A percentile compares a stretch with the other conserved stretches of the same genome.
These are phyloP conservation scores for Heliothis subflexa DNA, from an alignment of 1,140 invertebrate genomes.

Conservation along the genomic window DNA sequence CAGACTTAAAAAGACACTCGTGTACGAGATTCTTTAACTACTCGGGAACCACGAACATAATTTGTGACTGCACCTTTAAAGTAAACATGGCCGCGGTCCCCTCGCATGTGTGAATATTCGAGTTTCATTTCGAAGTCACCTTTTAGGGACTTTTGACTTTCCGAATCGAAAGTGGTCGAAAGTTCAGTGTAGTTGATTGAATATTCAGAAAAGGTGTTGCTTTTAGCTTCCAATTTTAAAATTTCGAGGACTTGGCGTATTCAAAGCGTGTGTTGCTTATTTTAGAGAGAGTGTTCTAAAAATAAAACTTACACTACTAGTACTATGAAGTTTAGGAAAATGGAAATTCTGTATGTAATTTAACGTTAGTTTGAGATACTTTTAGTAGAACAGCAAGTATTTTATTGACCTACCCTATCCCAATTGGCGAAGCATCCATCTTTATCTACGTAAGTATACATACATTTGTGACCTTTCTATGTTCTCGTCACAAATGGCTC, in stretches of 20 bases:
- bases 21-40: too few species aligned
- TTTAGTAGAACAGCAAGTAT: too few species aligned
- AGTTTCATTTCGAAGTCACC: neutral
- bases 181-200: neutral
- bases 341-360: too few species aligned
- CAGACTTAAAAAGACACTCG: too few species aligned
- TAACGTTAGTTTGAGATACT: too few species aligned
- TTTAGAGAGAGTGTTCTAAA: neutral
- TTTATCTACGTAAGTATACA: neutral
- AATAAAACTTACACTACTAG: too few species aligned
- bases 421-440: too few species aligned
- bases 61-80: neutral
- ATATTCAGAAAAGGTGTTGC: neutral
- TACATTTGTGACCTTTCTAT: neutral
- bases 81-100: neutral
- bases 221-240: neutral
- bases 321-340: too few species aligned
- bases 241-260: neutral
- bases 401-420: too few species aligned
- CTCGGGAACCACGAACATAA: neutral
- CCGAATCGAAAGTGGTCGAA: neutral
- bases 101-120: neutral
- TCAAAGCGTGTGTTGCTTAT: neutral
- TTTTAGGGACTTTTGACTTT: neutral
- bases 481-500: neutral